Base-by-base conservation (phyloP, 2,888 invertebrate genomes). In the Noctuana brunneofusca region DNA sequence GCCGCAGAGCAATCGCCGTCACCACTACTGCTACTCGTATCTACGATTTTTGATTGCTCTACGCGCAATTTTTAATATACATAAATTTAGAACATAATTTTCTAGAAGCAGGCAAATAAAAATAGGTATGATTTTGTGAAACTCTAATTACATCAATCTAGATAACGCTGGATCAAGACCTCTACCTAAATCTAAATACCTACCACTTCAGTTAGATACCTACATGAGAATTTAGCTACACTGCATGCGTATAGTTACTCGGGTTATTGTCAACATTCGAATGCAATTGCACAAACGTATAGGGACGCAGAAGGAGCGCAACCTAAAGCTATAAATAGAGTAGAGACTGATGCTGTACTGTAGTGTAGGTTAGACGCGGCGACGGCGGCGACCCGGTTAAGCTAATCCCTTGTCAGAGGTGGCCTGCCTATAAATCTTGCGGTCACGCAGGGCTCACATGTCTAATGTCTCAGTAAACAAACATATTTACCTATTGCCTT, bases 331-430 rank as follows among this genome's bases (percentile, higher is more conserved):
- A 83, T 80, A 83, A 83, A 84, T 84, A 85, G 79, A 69, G 56
- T 62, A 66, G 63, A 66, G 65, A 66, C 65, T 62, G 55, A 57
- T 56, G 43, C 69, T 64, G 68, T 70, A 66, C 69, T 69, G 70
- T 70, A 71, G 71, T 64, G 68, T 70, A 66, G 69, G 70, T 71
- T 70, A 71, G 71, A 69, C 67, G 68, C 65, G 38, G 14, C 14
- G 72, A 68, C 65, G 72, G 78, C 83, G 72, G 78, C 83, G 85
- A 83, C 85, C 85, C 76, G 81, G 80, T 84, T 84, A 81, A 75
- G 68, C 72, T 79, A 78, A 81, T 84, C 76, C 78, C 68, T 70
- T 69, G 72, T 74, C 73, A 71, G 71, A 71, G 70, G 65, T 49
- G 35, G 55, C 55, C 48, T 62, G 55, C 16, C 68, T 65, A 64